A percentile compares a stretch with the other conserved stretches of the same genome.
These are phyloP conservation scores for Drosophila lacteicornis DNA, from an alignment of 1,140 invertebrate genomes.

Conservation along the genomic window DNA sequence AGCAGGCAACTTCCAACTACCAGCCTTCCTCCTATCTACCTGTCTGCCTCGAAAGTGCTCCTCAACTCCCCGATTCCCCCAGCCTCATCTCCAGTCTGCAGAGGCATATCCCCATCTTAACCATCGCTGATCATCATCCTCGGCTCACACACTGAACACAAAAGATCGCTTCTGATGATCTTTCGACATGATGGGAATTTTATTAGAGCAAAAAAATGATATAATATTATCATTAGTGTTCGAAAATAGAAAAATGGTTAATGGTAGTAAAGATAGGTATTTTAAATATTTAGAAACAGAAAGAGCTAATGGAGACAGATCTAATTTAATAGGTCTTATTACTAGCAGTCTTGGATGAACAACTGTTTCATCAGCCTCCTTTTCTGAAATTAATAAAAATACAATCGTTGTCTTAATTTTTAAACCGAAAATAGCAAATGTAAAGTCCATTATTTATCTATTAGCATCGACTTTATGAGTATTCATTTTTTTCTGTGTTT, in stretches of 20 bases:
- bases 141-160: constrained; percentile 17
- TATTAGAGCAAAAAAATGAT: neutral
- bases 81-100: constrained; percentile 13
- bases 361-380: no score
- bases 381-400: no score
- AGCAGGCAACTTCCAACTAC: constrained; percentile 25
- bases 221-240: neutral
- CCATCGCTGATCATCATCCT: constrained; percentile 72
- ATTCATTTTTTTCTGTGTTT: neutral
- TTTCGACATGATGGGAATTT: neutral
- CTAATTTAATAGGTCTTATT: no score
- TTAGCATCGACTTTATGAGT: no score
- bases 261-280: no score
- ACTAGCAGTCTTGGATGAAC: no score
- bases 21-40: constrained; percentile 48
- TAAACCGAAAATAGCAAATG: no score
- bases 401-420: no score
- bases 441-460: no score
- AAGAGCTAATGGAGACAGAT: no score
- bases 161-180: neutral
- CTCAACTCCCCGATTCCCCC: constrained; percentile 26
- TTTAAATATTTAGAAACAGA: no score
- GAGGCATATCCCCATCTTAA: constrained; percentile 51
- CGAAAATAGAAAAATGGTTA: no score
- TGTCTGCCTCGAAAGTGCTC: constrained; percentile 43